phyloP scores from a whole-genome alignment of 2,797 vertebrate species.

The Typhlichthys subterraneus region DNA sequence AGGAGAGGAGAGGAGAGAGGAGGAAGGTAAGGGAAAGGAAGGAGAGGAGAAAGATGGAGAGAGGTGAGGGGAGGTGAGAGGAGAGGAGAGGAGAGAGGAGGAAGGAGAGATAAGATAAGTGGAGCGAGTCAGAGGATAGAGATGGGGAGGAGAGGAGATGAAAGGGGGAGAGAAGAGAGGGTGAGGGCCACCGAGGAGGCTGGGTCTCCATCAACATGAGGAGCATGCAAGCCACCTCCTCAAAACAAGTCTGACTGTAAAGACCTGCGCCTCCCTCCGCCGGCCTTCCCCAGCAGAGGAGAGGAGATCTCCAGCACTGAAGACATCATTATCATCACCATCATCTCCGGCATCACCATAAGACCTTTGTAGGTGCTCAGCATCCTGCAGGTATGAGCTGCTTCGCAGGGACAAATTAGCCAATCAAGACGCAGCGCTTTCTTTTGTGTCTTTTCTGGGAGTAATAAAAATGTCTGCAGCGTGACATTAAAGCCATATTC shows the following conservation, averaged over 20 bases:
- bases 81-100: background rate
- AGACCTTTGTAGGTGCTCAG: too few species aligned
- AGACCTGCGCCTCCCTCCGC: background rate
- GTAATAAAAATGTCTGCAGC: constrained; percentile 60
- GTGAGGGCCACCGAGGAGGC: background rate
- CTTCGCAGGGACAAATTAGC: constrained; percentile 11
- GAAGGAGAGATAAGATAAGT: background rate
- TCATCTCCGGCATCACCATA: too few species aligned
- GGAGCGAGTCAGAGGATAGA: background rate
- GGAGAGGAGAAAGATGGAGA: too few species aligned
- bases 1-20: background rate
- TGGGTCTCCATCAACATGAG: too few species aligned
- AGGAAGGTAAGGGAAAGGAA: too few species aligned
- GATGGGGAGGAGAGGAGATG: background rate
- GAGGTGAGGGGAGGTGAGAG: too few species aligned
- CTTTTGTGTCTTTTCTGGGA: constrained; percentile 20
- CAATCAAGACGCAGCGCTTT: constrained; percentile 6
- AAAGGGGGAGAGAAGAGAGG: background rate
- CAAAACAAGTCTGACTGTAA: too few species aligned
- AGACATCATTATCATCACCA: too few species aligned
- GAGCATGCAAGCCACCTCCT: too few species aligned
- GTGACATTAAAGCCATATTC: constrained; percentile 56
- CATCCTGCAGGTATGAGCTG: background rate
- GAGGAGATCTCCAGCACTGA: background rate
- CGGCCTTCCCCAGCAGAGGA: background rate